These are phyloP conservation scores for Argyra leucocephala DNA, from an alignment of 2,888 invertebrate species.

Conservation along the genomic window DNA sequence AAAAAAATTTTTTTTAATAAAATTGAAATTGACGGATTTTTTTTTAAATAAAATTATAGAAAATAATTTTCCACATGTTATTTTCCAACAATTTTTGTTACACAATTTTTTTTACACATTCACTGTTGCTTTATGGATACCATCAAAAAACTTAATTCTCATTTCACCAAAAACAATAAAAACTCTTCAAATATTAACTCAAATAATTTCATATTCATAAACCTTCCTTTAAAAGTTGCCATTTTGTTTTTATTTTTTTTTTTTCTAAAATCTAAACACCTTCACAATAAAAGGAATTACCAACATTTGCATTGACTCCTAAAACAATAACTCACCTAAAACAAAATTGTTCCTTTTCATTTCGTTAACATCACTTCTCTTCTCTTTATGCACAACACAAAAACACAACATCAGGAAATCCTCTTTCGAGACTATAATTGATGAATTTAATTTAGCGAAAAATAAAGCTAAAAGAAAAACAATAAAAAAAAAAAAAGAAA, in stretches of 20 bases:
- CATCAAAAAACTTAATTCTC: too few species aligned
- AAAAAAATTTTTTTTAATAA: too few species aligned
- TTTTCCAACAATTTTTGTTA: too few species aligned
- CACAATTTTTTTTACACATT: too few species aligned
- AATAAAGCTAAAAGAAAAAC: neutral
- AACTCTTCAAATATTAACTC: too few species aligned
- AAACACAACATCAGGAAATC: neutral
- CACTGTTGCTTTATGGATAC: too few species aligned
- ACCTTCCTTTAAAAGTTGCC: too few species aligned
- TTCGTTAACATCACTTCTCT: neutral
- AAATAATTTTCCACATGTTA: too few species aligned
- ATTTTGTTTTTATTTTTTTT: neutral
- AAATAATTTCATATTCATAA: too few species aligned
- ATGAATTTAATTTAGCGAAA: neutral
- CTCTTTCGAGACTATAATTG: neutral
- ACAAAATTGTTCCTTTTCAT: neutral
- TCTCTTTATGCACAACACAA: neutral
- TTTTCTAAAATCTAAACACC: neutral
- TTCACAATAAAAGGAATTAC: neutral
- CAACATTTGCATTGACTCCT: neutral
- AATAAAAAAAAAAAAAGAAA: neutral
- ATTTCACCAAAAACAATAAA: too few species aligned
- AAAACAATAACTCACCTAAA: slow-evolving; percentile 1
- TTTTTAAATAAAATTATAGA: too few species aligned
- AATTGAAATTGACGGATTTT: too few species aligned